These are phyloP conservation scores for Heliocidaris erythrogramma DNA, from an alignment of 35 echinoderm and acorn worm genomes.

Conservation along the genomic window DNA sequence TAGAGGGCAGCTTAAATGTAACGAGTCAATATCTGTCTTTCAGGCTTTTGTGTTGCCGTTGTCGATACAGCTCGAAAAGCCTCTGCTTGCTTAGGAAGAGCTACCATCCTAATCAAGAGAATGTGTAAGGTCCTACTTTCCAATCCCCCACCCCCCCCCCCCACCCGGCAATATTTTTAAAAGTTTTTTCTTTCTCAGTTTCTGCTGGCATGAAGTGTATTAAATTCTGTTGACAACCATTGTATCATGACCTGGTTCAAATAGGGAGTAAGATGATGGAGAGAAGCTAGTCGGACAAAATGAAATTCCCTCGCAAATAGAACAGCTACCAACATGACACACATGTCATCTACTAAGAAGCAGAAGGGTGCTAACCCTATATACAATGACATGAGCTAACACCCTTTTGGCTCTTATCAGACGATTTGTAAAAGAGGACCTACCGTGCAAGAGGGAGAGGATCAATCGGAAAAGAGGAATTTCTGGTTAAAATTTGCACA, in stretches of 20 bases:
- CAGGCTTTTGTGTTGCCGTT: background rate
- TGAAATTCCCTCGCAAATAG: background rate
- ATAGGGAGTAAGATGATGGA: background rate
- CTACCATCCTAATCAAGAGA: background rate
- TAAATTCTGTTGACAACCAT: slow-evolving; percentile 10
- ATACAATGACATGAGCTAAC: too few species aligned
- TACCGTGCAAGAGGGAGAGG: background rate
- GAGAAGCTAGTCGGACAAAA: background rate
- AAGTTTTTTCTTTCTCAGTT: background rate
- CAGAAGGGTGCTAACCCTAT: too few species aligned
- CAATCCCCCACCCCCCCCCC: background rate
- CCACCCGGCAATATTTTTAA: background rate
- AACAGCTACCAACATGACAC: background rate
- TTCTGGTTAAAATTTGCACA: background rate
- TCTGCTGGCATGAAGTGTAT: background rate
- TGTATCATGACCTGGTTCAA: slow-evolving; percentile 24
- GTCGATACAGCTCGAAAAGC: background rate
- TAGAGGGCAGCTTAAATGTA: slow-evolving; percentile 32
- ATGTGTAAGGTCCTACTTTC: background rate
- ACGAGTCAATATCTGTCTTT: slow-evolving; percentile 7
- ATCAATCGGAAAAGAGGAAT: background rate
- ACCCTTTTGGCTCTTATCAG: too few species aligned
- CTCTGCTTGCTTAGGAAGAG: background rate
- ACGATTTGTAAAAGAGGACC: background rate
- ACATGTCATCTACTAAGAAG: background rate